A percentile compares a stretch with the other conserved stretches of the same genome.
These are phyloP conservation scores for Tribolium freemani DNA, from an alignment of 2,888 invertebrate genomes.

Conservation along the genomic window DNA sequence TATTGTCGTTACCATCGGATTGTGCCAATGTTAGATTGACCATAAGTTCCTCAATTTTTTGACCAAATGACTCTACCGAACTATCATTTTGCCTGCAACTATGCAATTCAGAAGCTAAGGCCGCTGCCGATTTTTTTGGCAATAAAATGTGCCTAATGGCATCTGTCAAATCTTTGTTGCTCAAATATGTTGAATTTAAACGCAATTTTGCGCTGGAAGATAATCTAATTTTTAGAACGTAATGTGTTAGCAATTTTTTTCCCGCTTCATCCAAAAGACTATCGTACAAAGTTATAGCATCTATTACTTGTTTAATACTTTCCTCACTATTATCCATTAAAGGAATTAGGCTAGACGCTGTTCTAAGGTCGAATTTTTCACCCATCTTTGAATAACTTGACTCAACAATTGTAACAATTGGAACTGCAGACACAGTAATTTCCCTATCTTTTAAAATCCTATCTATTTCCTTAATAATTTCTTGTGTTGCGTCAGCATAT, in stretches of 20 bases:
- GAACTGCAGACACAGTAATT: neutral
- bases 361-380: slow-evolving; percentile 48
- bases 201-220: too few relatives aligned
- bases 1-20: slow-evolving; percentile 37
- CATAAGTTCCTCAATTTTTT: slow-evolving; percentile 40
- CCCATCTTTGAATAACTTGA: slow-evolving; percentile 7
- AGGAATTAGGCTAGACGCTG: slow-evolving; percentile 44
- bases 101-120: too few relatives aligned
- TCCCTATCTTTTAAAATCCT: neutral
- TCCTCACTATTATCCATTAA: slow-evolving; percentile 37
- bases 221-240: slow-evolving; percentile 40
- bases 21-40: slow-evolving; percentile 45
- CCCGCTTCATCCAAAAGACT: slow-evolving; percentile 40
- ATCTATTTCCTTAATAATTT: neutral
- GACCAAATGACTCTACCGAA: slow-evolving; percentile 42
- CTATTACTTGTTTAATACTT: slow-evolving; percentile 48
- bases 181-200: too few relatives aligned
- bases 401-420: neutral
- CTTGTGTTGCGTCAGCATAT: neutral
- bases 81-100: slow-evolving; percentile 37
- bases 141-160: too few relatives aligned
- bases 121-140: too few relatives aligned
- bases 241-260: too few relatives aligned
- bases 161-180: too few relatives aligned
- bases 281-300: slow-evolving; percentile 49